These are phyloP conservation scores for Zaprionus nigranus DNA, from an alignment of 1,140 invertebrate species.

Conservation along the genomic window DNA sequence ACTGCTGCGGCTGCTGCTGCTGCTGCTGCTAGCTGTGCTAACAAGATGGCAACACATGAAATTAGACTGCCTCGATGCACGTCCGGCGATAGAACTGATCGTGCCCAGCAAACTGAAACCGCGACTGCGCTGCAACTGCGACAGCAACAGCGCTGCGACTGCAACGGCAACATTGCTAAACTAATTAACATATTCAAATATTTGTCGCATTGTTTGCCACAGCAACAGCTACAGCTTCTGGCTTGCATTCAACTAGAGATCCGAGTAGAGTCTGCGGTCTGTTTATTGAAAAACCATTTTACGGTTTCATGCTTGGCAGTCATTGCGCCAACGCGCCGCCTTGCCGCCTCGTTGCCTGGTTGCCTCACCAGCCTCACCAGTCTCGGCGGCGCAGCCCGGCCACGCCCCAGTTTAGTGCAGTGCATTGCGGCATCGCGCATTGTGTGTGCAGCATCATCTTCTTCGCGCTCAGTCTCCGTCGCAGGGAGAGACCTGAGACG, in stretches of 20 bases:
- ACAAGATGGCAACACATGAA: conserved; percentile 80
- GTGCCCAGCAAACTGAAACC: conserved; percentile 60
- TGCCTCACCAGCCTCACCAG: not conserved
- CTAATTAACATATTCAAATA: conserved; percentile 83
- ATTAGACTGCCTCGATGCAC: conserved; percentile 80
- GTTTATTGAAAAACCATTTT: conserved; percentile 81
- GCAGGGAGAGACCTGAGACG: conserved; percentile 15
- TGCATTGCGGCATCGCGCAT: conserved; percentile 36
- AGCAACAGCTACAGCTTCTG: not conserved
- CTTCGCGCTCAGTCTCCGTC: conserved; percentile 24
- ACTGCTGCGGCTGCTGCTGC: conserved; percentile 49
- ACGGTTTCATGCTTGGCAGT: conserved; percentile 79
- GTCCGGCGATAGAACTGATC: conserved; percentile 78
- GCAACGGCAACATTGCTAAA: conserved; percentile 43
- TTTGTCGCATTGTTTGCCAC: conserved; percentile 76
- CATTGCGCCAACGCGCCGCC: conserved; percentile 52
- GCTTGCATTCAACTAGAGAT: not conserved
- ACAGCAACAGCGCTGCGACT: conserved; percentile 41
- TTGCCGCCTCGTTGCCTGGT: conserved; percentile 12
- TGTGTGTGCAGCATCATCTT: conserved; percentile 43
- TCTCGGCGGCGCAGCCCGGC: conserved; percentile 35
- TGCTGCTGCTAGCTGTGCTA: conserved; percentile 52
- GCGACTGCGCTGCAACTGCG: conserved; percentile 54
- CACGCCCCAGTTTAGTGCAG: conserved; percentile 59
- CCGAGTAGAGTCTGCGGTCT: conserved; percentile 6